Conservation (phyloP, 2,113 vertebrate genomes). For the Girardinichthys multiradiatus region DNA sequence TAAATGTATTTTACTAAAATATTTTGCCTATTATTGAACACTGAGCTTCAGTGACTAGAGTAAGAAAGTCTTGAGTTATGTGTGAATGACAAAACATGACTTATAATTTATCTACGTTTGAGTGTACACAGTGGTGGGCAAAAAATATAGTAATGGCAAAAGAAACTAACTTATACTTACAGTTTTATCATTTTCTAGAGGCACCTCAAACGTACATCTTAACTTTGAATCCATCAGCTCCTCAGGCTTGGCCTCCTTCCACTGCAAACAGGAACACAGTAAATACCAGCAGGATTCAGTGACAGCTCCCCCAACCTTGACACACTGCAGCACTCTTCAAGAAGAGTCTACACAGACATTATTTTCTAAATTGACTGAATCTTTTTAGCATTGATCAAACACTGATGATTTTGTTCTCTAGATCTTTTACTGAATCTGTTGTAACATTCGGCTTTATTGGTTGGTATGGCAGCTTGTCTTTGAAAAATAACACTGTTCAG, state of each 20-base stretch:
- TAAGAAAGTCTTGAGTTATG: not conserved
- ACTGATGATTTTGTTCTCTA: too few relatives aligned
- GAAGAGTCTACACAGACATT: too few relatives aligned
- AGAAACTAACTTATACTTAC: constrained; percentile 67
- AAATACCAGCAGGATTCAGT: not conserved
- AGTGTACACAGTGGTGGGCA: too few relatives aligned
- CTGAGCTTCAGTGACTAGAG: too few relatives aligned
- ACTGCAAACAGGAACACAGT: constrained; percentile 75
- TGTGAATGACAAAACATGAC: not conserved
- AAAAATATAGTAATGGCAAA: not conserved
- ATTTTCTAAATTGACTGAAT: too few relatives aligned
- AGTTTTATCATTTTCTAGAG: constrained; percentile 92
- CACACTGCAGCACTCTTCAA: too few relatives aligned
- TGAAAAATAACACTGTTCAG: too few relatives aligned
- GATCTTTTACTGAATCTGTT: too few relatives aligned
- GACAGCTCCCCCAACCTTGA: not conserved
- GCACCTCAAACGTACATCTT: constrained; percentile 95
- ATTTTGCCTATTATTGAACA: not conserved
- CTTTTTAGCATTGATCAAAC: too few relatives aligned
- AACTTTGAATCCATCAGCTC: constrained; percentile 99
- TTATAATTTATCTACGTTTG: too few relatives aligned
- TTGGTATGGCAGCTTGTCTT: too few relatives aligned
- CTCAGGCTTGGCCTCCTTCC: constrained; percentile 96
- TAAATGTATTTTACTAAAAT: not conserved
- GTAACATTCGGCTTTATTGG: too few relatives aligned